Percentiles rank a stretch among this genome's conserved stretches.
phyloP scores from a whole-genome alignment of 1,140 invertebrate genomes.

The Laupala kohalensis region DNA sequence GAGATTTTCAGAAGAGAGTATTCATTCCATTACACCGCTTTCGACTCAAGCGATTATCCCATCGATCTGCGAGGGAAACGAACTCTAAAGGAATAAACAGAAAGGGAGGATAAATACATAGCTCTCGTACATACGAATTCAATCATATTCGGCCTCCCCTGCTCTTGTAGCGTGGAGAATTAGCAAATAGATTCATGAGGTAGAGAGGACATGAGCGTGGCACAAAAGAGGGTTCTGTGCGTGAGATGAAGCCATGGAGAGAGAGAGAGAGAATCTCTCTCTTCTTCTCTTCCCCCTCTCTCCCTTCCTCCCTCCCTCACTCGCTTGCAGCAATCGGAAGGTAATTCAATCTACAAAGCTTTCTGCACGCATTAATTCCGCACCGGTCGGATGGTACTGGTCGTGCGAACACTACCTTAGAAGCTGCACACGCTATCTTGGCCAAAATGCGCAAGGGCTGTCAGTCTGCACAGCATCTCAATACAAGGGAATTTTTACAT shows the following conservation, averaged over 20 bases:
- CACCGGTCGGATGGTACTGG: too few species aligned
- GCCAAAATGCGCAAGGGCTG: too few species aligned
- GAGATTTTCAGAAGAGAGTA: neutral
- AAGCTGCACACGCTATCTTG: too few species aligned
- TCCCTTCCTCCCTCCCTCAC: too few species aligned
- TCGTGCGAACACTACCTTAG: too few species aligned
- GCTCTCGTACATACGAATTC: neutral
- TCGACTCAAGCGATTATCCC: neutral
- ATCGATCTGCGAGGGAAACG: neutral
- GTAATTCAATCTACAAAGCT: neutral
- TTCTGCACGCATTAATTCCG: neutral
- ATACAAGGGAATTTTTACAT: too few species aligned
- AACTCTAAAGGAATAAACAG: neutral
- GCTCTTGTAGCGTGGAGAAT: neutral
- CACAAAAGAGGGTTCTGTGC: neutral
- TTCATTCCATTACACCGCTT: neutral
- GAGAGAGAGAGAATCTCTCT: neutral
- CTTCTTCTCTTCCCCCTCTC: neutral
- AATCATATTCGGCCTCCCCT: neutral
- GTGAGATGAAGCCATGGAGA: neutral
- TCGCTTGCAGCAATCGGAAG: neutral
- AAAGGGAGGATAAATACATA: neutral
- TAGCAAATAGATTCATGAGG: neutral
- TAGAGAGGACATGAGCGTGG: too few species aligned
- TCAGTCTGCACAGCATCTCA: too few species aligned